These are phyloP conservation scores for Cyanistes caeruleus DNA, from an alignment of 2,113 vertebrate genomes.

Conservation along the genomic window DNA sequence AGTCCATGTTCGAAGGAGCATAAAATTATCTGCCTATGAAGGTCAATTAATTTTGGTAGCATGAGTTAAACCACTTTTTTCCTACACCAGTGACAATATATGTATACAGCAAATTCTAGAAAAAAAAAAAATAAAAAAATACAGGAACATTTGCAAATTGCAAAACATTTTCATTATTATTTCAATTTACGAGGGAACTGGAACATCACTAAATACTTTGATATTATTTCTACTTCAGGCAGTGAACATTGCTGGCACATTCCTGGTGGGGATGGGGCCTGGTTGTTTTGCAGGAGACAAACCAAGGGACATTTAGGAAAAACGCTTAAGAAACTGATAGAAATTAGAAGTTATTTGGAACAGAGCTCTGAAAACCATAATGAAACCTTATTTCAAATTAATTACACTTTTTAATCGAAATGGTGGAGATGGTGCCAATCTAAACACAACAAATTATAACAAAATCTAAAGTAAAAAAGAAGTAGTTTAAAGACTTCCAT, in stretches of 20 bases:
- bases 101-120: background rate
- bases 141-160: background rate
- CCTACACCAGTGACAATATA: background rate
- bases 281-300: background rate
- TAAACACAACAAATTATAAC: background rate
- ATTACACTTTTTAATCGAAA: slow-evolving; percentile 12
- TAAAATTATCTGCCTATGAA: slow-evolving; percentile 38
- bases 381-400: slow-evolving; percentile 36
- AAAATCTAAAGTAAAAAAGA: slow-evolving; percentile 11
- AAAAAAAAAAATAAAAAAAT: background rate
- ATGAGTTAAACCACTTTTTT: background rate
- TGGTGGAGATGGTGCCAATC: background rate
- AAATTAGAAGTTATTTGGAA: slow-evolving; percentile 24
- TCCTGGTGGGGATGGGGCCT: background rate
- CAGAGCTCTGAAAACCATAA: background rate
- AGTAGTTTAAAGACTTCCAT: background rate
- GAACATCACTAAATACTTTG: background rate
- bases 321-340: background rate
- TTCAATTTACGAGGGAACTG: background rate
- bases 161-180: slow-evolving; percentile 5
- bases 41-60: slow-evolving; percentile 23
- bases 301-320: background rate
- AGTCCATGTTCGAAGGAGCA: slow-evolving; percentile 11
- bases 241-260: background rate
- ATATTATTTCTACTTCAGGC: background rate